These are phyloP conservation scores for Zoanthus sansibaricus DNA, from an alignment of 92 coral and sea anemone species.

Conservation along the genomic window DNA sequence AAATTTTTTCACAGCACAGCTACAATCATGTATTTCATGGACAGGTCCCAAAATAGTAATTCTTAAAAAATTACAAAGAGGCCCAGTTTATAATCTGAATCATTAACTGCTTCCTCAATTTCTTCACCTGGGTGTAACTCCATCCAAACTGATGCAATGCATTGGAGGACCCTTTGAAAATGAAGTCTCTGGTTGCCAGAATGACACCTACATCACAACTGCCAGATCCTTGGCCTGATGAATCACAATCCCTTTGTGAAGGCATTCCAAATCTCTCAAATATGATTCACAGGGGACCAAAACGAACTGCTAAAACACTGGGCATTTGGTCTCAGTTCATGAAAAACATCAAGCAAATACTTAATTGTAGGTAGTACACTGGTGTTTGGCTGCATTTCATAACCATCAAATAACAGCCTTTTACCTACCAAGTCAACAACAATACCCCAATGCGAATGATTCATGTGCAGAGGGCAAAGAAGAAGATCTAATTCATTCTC, in stretches of 20 bases:
- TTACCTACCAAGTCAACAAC: slow-evolving; percentile 38
- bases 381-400: background rate
- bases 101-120: slow-evolving; percentile 50
- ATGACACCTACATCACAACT: slow-evolving; percentile 75
- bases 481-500: slow-evolving; percentile 41
- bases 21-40: too few relatives aligned
- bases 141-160: slow-evolving; percentile 32
- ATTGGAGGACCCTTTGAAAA: background rate
- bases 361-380: slow-evolving; percentile 28
- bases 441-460: slow-evolving; percentile 53
- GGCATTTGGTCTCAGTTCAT: slow-evolving; percentile 10
- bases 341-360: slow-evolving; percentile 28
- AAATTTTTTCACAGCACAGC: too few relatives aligned
- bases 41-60: too few relatives aligned
- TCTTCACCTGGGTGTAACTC: slow-evolving; percentile 48
- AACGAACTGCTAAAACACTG: slow-evolving; percentile 19
- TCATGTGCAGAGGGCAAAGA: slow-evolving; percentile 56
- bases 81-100: slow-evolving; percentile 53
- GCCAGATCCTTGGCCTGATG: slow-evolving; percentile 53
- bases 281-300: slow-evolving; percentile 34
- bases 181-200: slow-evolving; percentile 65
- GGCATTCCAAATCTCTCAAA: slow-evolving; percentile 73
- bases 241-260: background rate
- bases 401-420: slow-evolving; percentile 21
- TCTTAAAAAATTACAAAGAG: background rate